phyloP scores from a whole-genome alignment of 2,113 vertebrate genomes.

The Crotophaga sulcirostris region DNA sequence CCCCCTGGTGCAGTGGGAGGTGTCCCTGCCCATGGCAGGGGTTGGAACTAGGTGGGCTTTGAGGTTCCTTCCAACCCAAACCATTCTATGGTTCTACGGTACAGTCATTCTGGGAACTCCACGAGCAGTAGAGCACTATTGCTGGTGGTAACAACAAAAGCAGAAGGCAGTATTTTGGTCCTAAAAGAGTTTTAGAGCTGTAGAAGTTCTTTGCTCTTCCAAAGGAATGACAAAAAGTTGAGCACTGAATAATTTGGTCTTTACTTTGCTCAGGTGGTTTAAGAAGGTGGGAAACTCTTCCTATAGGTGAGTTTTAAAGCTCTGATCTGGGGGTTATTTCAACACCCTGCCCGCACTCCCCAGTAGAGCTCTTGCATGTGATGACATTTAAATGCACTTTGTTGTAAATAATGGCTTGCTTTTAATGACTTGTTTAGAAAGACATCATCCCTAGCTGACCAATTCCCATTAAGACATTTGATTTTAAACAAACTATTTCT shows the following conservation, averaged over 20 bases:
- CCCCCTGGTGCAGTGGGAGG: too few species aligned
- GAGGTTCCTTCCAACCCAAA: too few species aligned
- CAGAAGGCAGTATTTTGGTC: background rate
- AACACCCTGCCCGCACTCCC: too few species aligned
- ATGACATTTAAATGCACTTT: background rate
- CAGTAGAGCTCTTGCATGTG: background rate
- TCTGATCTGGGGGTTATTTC: background rate
- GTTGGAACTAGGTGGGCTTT: too few species aligned
- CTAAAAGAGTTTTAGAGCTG: background rate
- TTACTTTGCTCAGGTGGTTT: background rate
- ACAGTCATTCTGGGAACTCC: background rate
- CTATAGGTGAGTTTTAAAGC: background rate
- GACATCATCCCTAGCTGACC: background rate
- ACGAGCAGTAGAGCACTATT: rapidly evolving
- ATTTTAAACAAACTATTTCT: background rate
- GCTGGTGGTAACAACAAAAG: background rate
- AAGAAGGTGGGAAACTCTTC: background rate
- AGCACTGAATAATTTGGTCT: background rate
- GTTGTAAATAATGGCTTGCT: background rate
- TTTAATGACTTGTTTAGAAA: background rate
- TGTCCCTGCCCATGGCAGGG: too few species aligned
- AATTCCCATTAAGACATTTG: background rate
- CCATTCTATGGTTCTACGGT: too few species aligned
- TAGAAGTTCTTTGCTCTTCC: background rate
- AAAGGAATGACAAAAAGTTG: background rate